These are phyloP conservation scores for Catocala fraxini DNA, from an alignment of 2,888 invertebrate genomes.

Conservation along the genomic window DNA sequence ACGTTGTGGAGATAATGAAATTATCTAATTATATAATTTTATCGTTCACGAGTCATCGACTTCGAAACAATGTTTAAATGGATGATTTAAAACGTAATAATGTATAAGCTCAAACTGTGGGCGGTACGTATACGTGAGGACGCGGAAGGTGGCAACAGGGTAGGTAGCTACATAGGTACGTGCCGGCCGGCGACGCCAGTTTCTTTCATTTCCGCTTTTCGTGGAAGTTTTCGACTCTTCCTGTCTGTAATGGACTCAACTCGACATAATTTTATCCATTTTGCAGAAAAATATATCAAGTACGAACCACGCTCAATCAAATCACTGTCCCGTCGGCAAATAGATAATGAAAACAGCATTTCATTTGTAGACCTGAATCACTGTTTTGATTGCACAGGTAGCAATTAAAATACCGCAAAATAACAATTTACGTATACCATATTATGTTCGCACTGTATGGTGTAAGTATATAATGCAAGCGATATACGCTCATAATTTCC, in stretches of 20 bases:
- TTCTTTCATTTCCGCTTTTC: conserved; percentile 73
- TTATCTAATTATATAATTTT: conserved; percentile 47
- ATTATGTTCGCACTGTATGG: background rate
- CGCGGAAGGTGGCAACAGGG: conserved; percentile 3
- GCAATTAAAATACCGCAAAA: conserved; percentile 19
- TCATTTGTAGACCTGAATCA: conserved; percentile 26
- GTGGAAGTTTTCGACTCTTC: conserved; percentile 70
- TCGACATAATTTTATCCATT: conserved; percentile 55
- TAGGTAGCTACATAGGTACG: conserved; percentile 34
- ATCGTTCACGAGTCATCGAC: conserved; percentile 45
- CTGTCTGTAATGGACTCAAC: conserved; percentile 69
- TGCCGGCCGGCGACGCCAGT: conserved; percentile 63
- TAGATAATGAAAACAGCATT: conserved; percentile 25
- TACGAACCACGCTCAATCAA: conserved; percentile 36
- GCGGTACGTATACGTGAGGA: conserved; percentile 12
- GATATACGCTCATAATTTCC: conserved; percentile 1
- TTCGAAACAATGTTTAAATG: conserved; percentile 37
- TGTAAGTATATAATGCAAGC: background rate
- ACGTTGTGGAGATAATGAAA: conserved; percentile 42
- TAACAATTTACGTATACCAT: background rate
- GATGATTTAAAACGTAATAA: conserved; percentile 38
- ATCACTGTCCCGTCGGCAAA: conserved; percentile 28
- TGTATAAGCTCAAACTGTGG: conserved; percentile 21
- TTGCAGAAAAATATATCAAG: conserved; percentile 44
- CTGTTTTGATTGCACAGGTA: conserved; percentile 13